Evolutionary conservation across 2,797 vertebrate genomes (phyloP).

Genomic region (Melanotaenia pygmaea): DNA sequence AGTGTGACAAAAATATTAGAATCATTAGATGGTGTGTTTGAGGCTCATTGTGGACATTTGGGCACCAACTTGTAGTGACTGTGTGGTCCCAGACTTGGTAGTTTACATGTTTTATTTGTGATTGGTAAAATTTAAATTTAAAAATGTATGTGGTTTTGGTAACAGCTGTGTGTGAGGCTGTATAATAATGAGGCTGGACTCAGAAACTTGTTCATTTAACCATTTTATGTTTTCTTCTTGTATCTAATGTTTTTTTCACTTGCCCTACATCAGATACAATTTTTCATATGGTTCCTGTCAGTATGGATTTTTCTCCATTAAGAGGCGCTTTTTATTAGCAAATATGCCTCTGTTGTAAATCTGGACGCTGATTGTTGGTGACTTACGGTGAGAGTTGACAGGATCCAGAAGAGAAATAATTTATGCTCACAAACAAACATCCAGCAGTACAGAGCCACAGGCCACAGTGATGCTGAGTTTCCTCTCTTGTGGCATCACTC

Average conservation of each 20-base stretch:
- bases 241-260: constrained; percentile 2
- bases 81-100: background rate
- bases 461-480: constrained; percentile 39
- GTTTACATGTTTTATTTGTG: background rate
- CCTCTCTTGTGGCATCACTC: constrained; percentile 46
- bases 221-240: constrained; percentile 10
- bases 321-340: constrained; percentile 8
- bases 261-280: constrained; percentile 24
- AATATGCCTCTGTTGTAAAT: constrained; percentile 16
- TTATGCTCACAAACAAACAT: constrained; percentile 48
- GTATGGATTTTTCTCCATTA: constrained; percentile 17
- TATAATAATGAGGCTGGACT: background rate
- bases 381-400: constrained; percentile 10
- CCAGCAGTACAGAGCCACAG: constrained; percentile 35
- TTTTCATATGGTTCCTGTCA: constrained; percentile 26
- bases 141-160: background rate
- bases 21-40: background rate
- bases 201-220: constrained; percentile 14
- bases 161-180: background rate
- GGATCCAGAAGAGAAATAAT: constrained; percentile 40
- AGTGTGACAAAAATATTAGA: background rate
- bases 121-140: background rate
- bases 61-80: background rate
- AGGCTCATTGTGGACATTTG: background rate
- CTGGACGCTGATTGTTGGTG: constrained; percentile 10